These are phyloP conservation scores for Emys orbicularis DNA, from an alignment of 2,797 vertebrate species.

Conservation along the genomic window DNA sequence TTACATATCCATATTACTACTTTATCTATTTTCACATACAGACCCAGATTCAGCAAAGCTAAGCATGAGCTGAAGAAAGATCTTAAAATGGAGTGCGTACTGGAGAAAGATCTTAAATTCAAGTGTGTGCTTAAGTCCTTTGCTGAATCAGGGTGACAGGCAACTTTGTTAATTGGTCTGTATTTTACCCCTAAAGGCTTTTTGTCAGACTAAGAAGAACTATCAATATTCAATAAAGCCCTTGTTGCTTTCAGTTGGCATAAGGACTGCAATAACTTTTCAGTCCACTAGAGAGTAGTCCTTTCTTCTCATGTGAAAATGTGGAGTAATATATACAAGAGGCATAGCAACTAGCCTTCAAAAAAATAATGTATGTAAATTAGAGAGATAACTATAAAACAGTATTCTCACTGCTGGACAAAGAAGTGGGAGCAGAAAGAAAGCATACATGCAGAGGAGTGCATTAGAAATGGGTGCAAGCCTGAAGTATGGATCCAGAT, in stretches of 20 bases:
- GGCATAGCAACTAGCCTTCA: not conserved
- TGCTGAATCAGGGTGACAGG: not conserved
- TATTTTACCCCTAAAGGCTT: conserved; percentile 40
- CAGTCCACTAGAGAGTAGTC: not conserved
- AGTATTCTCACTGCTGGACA: not conserved
- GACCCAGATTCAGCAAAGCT: not conserved
- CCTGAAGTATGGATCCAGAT: not conserved
- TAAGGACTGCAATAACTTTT: not conserved
- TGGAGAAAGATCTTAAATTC: not conserved
- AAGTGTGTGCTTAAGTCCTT: accelerated
- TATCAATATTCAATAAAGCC: not conserved
- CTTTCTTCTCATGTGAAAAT: not conserved
- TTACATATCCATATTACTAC: not conserved
- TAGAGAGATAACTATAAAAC: not conserved
- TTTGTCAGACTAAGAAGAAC: not conserved
- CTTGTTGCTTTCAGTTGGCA: not conserved
- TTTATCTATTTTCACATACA: not conserved
- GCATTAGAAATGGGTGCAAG: not conserved
- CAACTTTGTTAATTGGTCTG: conserved; percentile 18
- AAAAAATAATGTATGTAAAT: not conserved
- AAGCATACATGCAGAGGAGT: not conserved
- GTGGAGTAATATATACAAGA: not conserved
- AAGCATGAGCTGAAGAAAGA: not conserved
- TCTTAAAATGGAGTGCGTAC: not conserved
- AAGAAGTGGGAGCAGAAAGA: not conserved